Evolutionary conservation across 2,888 invertebrate species (phyloP), one percentile per base, ranked within the genome.

Genomic region (Dorcus parallelipipedus): DNA sequence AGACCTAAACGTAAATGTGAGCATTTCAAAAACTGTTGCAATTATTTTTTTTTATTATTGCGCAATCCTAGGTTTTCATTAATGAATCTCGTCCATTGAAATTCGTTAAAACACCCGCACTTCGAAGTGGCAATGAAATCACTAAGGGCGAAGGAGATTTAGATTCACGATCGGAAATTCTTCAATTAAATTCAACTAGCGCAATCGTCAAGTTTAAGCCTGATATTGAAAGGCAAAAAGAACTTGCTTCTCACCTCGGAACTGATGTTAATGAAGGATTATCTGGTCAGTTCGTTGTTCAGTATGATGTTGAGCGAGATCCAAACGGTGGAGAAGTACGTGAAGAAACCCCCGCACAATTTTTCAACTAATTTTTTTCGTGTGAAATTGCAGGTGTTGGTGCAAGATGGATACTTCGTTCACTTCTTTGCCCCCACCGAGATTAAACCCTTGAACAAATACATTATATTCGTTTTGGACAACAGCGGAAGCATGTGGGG

Each of bases 401-500:
- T 87, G 0, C 84, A 85, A 69, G 85, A 86, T 64, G 89, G 89
- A 0, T 88, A 89, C 75, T 90, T 90, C 76, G 87, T 89, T 0
- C 90, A 90, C 69, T 89, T 89, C 78, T 88, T 88, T 73, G 84
- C 89, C 7, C 90, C 90, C 0, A 73, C 77, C 3, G 81, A 84
- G 23, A 73, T 87, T 58, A 78, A 80, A 20, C 81, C 86, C 2
- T 76, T 88, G 48, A 81, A 79, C 58, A 89, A 90, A 72, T 84
- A 87, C 68, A 85, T 87, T 4, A 81, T 90, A 8, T 91, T 91
- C 72, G 86, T 90, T n/a, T 78, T 91, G 69, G 91, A 91, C 72
- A 85, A 87, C 0, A 89, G 89, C 38, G 89, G 89, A 7, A 89
- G 89, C 51, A 91, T 91, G 90, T 78, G 79, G 65, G 89, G 86